Evolutionary conservation across 2,888 invertebrate species (phyloP).

Genomic region (Steromphala cineraria): DNA sequence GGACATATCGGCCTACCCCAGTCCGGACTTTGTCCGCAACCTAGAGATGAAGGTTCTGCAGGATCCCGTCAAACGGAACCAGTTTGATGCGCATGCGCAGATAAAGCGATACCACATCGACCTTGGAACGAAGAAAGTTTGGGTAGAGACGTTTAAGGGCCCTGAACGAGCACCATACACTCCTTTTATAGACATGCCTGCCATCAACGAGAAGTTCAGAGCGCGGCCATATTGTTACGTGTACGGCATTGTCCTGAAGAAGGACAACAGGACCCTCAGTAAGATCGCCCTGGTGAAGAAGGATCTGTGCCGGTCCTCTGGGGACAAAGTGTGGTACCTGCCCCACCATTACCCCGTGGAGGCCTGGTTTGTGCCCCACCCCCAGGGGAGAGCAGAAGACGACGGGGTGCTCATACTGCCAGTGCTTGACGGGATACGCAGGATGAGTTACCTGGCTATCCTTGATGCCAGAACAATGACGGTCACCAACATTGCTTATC

Average conservation of each 20-base stretch:
- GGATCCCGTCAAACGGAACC: conserved; percentile 52
- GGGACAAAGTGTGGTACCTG: conserved; percentile 53
- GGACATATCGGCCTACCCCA: conserved; percentile 64
- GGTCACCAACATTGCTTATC: conserved; percentile 50
- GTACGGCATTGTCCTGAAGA: conserved; percentile 67
- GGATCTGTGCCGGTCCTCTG: conserved; percentile 54
- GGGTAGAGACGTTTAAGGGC: conserved; percentile 33
- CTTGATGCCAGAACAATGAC: conserved; percentile 64
- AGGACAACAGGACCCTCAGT: conserved; percentile 52
- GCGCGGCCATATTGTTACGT: conserved; percentile 62
- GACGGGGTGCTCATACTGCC: conserved; percentile 68
- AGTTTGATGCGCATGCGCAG: conserved; percentile 51
- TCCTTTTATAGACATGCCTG: conserved; percentile 63
- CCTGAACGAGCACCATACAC: conserved; percentile 21
- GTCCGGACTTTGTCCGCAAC: conserved; percentile 58
- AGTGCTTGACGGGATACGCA: conserved; percentile 58
- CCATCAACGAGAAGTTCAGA: conserved; percentile 67
- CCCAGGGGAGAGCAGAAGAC: conserved; percentile 59
- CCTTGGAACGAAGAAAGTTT: conserved; percentile 35
- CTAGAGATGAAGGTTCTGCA: conserved; percentile 51
- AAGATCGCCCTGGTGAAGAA: conserved; percentile 67
- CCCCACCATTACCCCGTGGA: conserved; percentile 63
- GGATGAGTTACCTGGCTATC: conserved; percentile 59
- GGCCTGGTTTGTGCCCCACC: conserved; percentile 65
- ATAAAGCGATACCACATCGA: conserved; percentile 60